phyloP scores from a whole-genome alignment of 2,888 invertebrate species.

The Lamproptera curius region DNA sequence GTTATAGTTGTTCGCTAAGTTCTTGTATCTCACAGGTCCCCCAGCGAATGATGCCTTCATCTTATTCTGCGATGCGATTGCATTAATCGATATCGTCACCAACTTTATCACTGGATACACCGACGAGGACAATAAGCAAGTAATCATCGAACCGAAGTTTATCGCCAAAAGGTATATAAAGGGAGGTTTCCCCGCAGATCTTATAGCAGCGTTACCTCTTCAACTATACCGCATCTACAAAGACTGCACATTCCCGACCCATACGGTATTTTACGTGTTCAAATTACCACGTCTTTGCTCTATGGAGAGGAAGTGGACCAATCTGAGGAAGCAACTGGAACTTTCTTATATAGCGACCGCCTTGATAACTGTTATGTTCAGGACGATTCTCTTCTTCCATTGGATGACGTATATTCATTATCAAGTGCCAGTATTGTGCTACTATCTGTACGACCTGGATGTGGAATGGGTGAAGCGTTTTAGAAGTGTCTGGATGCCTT shows the following conservation, averaged over 20 bases:
- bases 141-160: constrained; percentile 38
- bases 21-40: constrained; percentile 48
- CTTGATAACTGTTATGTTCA: constrained; percentile 27
- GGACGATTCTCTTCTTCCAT: constrained; percentile 43
- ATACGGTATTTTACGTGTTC: constrained; percentile 43
- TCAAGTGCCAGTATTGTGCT: constrained; percentile 45
- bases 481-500: constrained; percentile 21
- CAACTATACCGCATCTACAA: constrained; percentile 38
- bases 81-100: constrained; percentile 40
- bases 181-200: constrained; percentile 37
- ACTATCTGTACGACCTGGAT: constrained; percentile 31
- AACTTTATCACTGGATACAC: constrained; percentile 52
- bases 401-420: constrained; percentile 53
- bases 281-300: constrained; percentile 41
- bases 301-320: constrained; percentile 34
- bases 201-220: constrained; percentile 43
- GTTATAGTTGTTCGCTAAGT: no score
- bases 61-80: constrained; percentile 39
- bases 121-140: constrained; percentile 40
- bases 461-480: constrained; percentile 36
- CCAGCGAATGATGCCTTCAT: constrained; percentile 39
- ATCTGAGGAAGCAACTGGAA: constrained; percentile 39
- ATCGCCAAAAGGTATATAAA: constrained; percentile 44
- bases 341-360: constrained; percentile 39
- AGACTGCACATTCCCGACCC: constrained; percentile 39